These are phyloP conservation scores for Tinea pellionella DNA, from an alignment of 2,888 invertebrate species.

Conservation along the genomic window DNA sequence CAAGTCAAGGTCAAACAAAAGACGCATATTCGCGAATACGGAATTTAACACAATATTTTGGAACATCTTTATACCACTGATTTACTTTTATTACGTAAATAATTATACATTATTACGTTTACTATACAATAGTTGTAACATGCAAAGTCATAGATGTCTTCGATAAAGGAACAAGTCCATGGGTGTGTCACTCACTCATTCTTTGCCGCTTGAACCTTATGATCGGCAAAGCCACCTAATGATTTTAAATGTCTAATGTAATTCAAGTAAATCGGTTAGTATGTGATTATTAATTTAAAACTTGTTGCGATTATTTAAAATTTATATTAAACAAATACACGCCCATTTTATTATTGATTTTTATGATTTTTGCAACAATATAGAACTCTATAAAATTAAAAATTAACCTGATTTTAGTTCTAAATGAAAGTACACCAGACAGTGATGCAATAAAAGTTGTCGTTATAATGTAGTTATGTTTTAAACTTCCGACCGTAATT, in stretches of 20 bases:
- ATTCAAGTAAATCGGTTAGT: neutral
- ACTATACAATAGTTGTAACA: neutral
- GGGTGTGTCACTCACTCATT: neutral
- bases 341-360: too few relatives aligned
- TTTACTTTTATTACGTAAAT: neutral
- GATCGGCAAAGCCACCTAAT: neutral
- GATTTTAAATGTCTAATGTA: neutral
- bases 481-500: too few relatives aligned
- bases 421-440: neutral
- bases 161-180: neutral
- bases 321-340: too few relatives aligned
- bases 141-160: neutral
- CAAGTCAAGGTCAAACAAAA: conserved; percentile 10
- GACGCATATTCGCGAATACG: neutral
- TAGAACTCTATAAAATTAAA: too few relatives aligned
- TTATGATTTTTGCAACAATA: too few relatives aligned
- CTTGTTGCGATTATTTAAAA: too few relatives aligned
- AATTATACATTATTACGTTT: neutral
- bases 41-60: neutral
- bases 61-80: neutral
- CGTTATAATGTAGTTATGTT: too few relatives aligned
- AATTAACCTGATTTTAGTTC: too few relatives aligned
- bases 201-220: neutral
- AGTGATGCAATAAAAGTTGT: neutral
- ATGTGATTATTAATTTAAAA: neutral